Base-by-base conservation (phyloP, 2,113 vertebrate genomes). In the Nesoenas mayeri region DNA sequence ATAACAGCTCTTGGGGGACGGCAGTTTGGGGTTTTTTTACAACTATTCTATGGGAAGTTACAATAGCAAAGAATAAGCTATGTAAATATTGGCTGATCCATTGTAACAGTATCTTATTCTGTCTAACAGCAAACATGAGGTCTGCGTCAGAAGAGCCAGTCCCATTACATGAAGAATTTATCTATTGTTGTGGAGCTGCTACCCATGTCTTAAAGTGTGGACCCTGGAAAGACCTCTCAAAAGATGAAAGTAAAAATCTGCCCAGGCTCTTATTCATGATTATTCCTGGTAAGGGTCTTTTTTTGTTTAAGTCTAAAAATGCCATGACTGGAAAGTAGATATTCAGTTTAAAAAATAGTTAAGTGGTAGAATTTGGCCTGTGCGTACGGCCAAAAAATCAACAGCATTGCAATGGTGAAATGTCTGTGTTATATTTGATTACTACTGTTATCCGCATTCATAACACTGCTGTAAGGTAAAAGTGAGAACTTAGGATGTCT, bases 161-260 rank as follows among this genome's bases (percentile, higher is more conserved):
- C 56, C 97, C 97, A 11, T 77, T 98, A 6, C 97, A 95, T 26
- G 97, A 98, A 67, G 98, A 98, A 93, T 98, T 98, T 77, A 87
- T 98, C 85, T 97, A 97, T 62, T 98, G 98, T 36, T 95, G 96
- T 47, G 98, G 98, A 97, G 97, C 95, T 79, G 98, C 97, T 91
- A 98, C 98, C 31, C 97, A 98, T 50, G 94, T 98, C 58, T 50
- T 98, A 29, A 98, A 98, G 64, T 98, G 97, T 84, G 98, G 98
- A 12, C 98, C 98, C 15, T 98, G 98, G 98, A 97, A 96, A 57
- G 95, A 98, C 58, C 97, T 98, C 56, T 96, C 96, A 20, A 96
- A 90, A 84, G 77, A 95, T 62, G 89, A 89, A 91, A 96, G 42
- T 88, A 91, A 96, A 89, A 95, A 25, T 53, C 96, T 89, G 13